phyloP scores from a whole-genome alignment of 2,113 vertebrate genomes.

The Brachionichthys hirsutus region DNA sequence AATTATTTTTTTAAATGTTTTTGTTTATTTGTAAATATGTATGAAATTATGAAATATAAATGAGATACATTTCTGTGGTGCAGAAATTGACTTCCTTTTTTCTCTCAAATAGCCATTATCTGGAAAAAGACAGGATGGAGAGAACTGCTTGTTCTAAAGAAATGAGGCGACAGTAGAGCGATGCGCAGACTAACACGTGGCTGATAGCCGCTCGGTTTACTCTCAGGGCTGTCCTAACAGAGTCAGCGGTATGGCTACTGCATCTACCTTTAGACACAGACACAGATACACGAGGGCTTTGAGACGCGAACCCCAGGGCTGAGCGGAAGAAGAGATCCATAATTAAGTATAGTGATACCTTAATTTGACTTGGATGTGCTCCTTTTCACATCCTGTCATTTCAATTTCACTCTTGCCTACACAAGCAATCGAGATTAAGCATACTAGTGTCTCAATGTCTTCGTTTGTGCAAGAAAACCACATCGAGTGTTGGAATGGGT shows the following conservation, averaged over 20 bases:
- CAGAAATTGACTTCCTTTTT: too few species aligned
- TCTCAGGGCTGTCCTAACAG: conserved; percentile 10
- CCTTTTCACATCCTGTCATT: conserved; percentile 34
- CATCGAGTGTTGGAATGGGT: conserved; percentile 21
- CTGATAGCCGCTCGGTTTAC: conserved; percentile 32
- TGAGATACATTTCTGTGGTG: background rate
- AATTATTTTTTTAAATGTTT: too few species aligned
- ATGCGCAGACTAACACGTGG: conserved; percentile 32
- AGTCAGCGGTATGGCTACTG: conserved; percentile 34
- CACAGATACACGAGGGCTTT: background rate
- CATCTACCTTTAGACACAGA: background rate
- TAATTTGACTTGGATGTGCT: conserved; percentile 37
- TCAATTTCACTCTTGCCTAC: conserved; percentile 21
- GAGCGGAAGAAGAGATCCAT: conserved; percentile 19
- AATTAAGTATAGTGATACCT: conserved; percentile 36
- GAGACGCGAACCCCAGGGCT: conserved; percentile 27
- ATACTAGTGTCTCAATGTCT: conserved; percentile 27
- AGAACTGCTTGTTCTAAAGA: background rate
- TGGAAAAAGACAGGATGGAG: conserved; percentile 1
- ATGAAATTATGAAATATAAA: too few species aligned
- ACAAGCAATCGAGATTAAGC: conserved; percentile 30
- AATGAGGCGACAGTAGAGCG: conserved; percentile 1
- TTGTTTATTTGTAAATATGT: too few species aligned
- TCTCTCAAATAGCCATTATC: too few species aligned
- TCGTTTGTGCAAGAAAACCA: conserved; percentile 21